Evolutionary conservation across 2,797 vertebrate genomes (phyloP), one percentile per base, ranked within the genome.

Genomic region (Hozukius guyotensis): DNA sequence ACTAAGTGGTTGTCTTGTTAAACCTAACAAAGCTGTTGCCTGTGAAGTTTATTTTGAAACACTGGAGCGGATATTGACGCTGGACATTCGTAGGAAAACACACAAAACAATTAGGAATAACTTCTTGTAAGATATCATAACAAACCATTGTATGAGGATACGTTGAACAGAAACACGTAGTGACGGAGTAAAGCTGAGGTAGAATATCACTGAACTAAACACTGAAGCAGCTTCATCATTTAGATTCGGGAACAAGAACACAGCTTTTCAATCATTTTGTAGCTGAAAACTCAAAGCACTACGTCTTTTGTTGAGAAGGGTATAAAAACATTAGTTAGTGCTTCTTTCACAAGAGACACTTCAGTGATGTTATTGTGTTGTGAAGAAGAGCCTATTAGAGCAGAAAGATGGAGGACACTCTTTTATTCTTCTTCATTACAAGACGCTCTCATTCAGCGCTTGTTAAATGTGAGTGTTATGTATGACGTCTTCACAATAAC

Each of bases 361-460:
- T 4, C 24, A 71, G 55, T 60, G 68, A 67, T 65, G 32, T 31
- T 3, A 72, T 75, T 74, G 61, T 75, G 70, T 8, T 11, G 63
- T 13, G 31, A 38, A 63, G 38, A 74, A 29, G 75, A 83, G 56
- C 22, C 34, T 8, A 22, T 83, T 69, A 72, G 60, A 76, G 75
- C 46, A 4, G 27, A 22, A 24, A 29, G 73, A 65, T 31, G 63
- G 53, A 74, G 59, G 34, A 63, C 25, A 22, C 46, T 13, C 36
- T 42, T 64, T 70, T 11, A 36, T 80, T 59, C 72, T 10, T 64
- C 70, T 22, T 86, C 52, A 69, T 78, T 18, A 63, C 27, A 1
- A 14, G 5, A 27, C 1, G 25, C 16, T 67, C 60, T 29, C 42
- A 9, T 63, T 60, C 27, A 25, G 29, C 1, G 8, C 61, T 71